phyloP scores from a whole-genome alignment of 2,113 vertebrate genomes.

The Lamprologus lemairii region DNA sequence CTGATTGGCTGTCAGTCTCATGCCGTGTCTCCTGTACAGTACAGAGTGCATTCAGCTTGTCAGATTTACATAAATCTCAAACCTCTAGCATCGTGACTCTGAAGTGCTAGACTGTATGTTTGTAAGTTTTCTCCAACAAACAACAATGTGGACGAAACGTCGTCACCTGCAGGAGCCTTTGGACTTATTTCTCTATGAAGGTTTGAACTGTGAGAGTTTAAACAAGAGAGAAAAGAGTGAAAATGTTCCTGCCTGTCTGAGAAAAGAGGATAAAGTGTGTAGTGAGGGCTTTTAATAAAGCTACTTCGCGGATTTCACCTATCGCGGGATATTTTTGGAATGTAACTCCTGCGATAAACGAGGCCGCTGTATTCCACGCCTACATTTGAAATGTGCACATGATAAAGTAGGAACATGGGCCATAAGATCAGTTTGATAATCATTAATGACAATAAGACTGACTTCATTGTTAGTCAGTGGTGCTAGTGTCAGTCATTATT shows the following conservation, averaged over 20 bases:
- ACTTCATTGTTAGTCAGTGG: not conserved
- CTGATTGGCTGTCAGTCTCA: not conserved
- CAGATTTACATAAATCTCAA: not conserved
- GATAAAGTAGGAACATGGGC: not conserved
- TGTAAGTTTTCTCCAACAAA: not conserved
- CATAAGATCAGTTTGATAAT: not conserved
- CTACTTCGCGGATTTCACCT: accelerated
- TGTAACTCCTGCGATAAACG: not conserved
- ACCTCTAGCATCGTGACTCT: accelerated
- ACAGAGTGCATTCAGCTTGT: not conserved
- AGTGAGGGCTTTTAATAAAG: not conserved
- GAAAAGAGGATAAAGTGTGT: not conserved
- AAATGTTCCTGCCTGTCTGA: not conserved
- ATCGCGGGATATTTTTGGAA: not conserved
- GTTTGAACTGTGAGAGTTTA: not conserved
- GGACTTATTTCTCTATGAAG: not conserved
- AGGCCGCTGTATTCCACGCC: not conserved
- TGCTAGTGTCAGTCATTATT: not conserved
- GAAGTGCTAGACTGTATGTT: not conserved
- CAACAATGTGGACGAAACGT: accelerated
- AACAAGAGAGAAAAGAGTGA: not conserved
- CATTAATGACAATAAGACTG: not conserved
- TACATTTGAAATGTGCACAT: not conserved
- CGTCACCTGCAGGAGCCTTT: not conserved
- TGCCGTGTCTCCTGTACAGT: not conserved